Evolutionary conservation across 2,113 vertebrate species (phyloP), one percentile per base, ranked within the genome.

Genomic region (Dermatemys mawii): DNA sequence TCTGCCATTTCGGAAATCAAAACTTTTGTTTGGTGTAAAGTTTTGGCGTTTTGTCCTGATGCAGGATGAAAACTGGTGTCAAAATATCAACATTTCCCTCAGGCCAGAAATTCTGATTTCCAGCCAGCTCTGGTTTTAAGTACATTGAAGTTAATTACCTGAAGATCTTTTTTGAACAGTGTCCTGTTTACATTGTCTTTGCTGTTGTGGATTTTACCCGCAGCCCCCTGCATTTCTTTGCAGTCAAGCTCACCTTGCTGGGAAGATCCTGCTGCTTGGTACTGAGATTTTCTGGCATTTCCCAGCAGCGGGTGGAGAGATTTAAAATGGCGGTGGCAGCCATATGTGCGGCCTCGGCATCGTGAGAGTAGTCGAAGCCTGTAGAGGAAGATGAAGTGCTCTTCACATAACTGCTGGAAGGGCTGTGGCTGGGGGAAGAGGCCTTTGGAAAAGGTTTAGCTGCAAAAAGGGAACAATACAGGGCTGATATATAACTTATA

Each of bases 241-340:
- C 22, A 1, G 48, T 35, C 1, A 1, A 5, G 12, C 97, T 84
- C 76, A 99, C 99, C 98, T 99, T 99, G 97, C 96, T 8, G 17
- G 98, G 97, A 78, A 98, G 96, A 14, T 99, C 98, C 76, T 98
- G 99, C 9, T 98, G 98, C 96, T 99, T 99, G 78, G 98, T 99
- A 98, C 99, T 99, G 95, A 99, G 99, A 97, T 99, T 99, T 97
- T 99, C 99, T 0, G 99, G 99, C 98, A 98, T 99, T 94, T 99
- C 99, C 99, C 99, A 99, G 97, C 99, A 99, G 93, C 99, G 99
- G 0, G 99, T 99, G 88, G 99, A 99, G 96, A 99, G 99, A 97
- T 99, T 99, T 93, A 99, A 98, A 97, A 99, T 99, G 97, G 99
- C 99, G 0, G 99, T 99, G 96, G 99, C 99, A 0, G 99, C 99